Percentiles rank a stretch among this genome's conserved stretches.
Evolutionary conservation across 2,797 vertebrate genomes (phyloP).

Genomic region (Pseudocheirus occidentalis): DNA sequence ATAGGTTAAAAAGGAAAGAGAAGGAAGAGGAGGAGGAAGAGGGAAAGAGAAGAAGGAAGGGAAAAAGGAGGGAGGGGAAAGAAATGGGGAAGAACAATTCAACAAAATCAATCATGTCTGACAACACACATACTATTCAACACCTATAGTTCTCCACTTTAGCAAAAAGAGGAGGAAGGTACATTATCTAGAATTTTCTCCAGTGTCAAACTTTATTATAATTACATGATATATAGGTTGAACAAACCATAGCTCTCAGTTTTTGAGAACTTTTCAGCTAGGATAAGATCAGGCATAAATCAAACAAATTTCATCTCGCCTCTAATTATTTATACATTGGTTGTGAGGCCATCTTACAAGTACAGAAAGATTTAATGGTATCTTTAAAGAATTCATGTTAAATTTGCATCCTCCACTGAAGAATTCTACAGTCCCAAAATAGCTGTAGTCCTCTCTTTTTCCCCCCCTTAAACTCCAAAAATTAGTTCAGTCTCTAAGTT

Average conservation of each 20-base stretch:
- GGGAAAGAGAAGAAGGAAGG: too few relatives aligned
- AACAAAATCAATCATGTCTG: background rate
- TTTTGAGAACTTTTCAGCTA: background rate
- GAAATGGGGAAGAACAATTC: background rate
- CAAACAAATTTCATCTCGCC: background rate
- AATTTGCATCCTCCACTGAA: background rate
- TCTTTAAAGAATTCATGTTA: background rate
- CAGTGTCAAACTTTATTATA: background rate
- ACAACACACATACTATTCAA: background rate
- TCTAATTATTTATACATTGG: background rate
- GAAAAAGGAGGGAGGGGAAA: too few relatives aligned
- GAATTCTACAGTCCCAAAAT: background rate
- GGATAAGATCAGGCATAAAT: background rate
- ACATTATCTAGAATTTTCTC: background rate
- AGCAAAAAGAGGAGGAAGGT: background rate
- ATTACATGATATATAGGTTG: background rate
- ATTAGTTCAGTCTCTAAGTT: background rate
- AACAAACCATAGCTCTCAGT: background rate
- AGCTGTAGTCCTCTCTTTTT: background rate
- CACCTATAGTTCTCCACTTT: background rate
- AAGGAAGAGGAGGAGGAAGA: too few relatives aligned
- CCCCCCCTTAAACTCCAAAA: background rate
- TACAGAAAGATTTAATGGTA: background rate
- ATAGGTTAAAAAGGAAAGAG: background rate
- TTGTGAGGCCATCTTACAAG: background rate